Evolutionary conservation across 2,797 vertebrate genomes (phyloP).

Genomic region (Cynodonichthys magdalenae): DNA sequence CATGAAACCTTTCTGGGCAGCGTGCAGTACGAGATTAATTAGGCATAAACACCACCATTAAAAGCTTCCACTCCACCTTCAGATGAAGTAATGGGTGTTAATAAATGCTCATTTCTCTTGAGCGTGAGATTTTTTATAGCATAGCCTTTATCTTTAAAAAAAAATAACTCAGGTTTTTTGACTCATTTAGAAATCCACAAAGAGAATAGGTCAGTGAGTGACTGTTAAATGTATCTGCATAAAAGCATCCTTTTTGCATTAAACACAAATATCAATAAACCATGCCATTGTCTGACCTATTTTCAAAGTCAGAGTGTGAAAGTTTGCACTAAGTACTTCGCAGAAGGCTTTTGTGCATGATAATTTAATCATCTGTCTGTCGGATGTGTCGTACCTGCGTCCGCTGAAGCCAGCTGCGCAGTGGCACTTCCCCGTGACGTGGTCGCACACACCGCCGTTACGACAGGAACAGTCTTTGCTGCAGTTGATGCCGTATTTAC

Average conservation of each 20-base stretch:
- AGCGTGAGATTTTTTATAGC: conserved; percentile 26
- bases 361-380: conserved; percentile 6
- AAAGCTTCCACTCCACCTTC: conserved; percentile 59
- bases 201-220: conserved; percentile 66
- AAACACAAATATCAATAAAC: conserved; percentile 58
- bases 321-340: conserved; percentile 30
- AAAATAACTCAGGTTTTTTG: conserved; percentile 51
- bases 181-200: conserved; percentile 62
- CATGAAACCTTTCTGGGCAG: conserved; percentile 66
- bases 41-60: conserved; percentile 70
- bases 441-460: conserved; percentile 93
- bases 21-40: conserved; percentile 70
- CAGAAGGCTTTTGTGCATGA: conserved; percentile 23
- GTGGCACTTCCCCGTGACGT: conserved; percentile 91
- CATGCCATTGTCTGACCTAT: conserved; percentile 52
- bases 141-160: conserved; percentile 50
- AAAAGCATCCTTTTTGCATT: conserved; percentile 45
- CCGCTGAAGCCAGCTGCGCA: conserved; percentile 93
- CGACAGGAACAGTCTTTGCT: conserved; percentile 96
- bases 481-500: conserved; percentile 95
- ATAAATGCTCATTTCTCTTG: conserved; percentile 53
- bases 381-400: conserved; percentile 85
- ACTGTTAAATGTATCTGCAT: conserved; percentile 44
- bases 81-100: conserved; percentile 65
- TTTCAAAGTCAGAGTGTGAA: conserved; percentile 44